These are phyloP conservation scores for Hyphantria cunea DNA, from an alignment of 1,140 invertebrate genomes.

Conservation along the genomic window DNA sequence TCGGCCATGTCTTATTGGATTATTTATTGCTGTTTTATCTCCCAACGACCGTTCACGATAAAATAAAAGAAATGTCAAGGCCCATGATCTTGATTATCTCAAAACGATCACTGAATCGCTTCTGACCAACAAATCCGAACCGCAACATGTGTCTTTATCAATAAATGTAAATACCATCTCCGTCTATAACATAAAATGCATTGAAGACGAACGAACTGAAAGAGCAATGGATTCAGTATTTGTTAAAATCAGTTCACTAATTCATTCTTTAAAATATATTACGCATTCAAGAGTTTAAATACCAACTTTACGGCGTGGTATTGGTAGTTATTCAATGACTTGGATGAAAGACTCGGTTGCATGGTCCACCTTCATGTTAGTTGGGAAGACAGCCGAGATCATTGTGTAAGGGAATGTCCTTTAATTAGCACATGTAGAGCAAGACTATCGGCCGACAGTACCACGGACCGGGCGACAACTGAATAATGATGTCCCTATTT, in stretches of 20 bases:
- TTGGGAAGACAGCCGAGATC: conserved; percentile 58
- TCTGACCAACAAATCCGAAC: conserved; percentile 37
- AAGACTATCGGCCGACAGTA: conserved; percentile 61
- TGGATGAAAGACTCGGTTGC: conserved; percentile 57
- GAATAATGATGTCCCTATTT: conserved; percentile 59
- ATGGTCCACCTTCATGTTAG: conserved; percentile 47
- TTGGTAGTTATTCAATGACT: conserved; percentile 68
- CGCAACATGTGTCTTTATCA: conserved; percentile 24
- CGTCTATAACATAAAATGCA: not conserved
- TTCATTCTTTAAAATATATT: not conserved
- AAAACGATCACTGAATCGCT: conserved; percentile 63
- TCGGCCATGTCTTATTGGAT: conserved; percentile 46
- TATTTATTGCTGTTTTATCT: conserved; percentile 60
- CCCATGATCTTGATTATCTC: conserved; percentile 74
- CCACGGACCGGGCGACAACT: conserved; percentile 53
- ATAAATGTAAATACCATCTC: conserved; percentile 25
- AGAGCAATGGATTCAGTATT: conserved; percentile 37
- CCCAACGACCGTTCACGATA: conserved; percentile 67
- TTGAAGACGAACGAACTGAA: not conserved
- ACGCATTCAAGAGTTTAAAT: not conserved
- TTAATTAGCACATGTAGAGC: conserved; percentile 74
- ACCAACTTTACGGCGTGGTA: conserved; percentile 30
- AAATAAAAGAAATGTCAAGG: conserved; percentile 76
- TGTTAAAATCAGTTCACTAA: too few species aligned
- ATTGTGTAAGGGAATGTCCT: conserved; percentile 65